Evolutionary conservation across 2,113 vertebrate genomes (phyloP), one percentile per base, ranked within the genome.

Genomic region (Osmerus mordax): DNA sequence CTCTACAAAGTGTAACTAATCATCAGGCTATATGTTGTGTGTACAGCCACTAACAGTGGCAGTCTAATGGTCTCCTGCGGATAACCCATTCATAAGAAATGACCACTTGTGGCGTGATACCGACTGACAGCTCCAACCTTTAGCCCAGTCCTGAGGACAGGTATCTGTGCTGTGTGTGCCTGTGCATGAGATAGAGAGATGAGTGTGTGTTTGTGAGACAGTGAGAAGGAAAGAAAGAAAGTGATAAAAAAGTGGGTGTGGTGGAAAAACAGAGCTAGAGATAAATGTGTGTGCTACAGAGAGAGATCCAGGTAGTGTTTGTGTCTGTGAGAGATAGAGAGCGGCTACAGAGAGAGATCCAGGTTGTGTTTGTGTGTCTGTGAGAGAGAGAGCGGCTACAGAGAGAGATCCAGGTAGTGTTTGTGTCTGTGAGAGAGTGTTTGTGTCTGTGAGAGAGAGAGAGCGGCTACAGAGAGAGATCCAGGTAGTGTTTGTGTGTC

Each of bases 51-150:
- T 52, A 25, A 56, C 52, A 54, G 36, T 51, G 25, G 21, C 69
- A 70, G 53, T 75, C 61, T 71, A 70, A 73, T 67, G 32, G 64
- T 65, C 7, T 72, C n/a, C 21, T 62, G 56, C 56, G 52, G 74
- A 21, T 41, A 32, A 65, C 56, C 80, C 60, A 73, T 80, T 79
- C n/a, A 76, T 75, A 74, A 81, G 60, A 1, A 75, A 54, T 13
- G 16, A 61, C 51, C 54, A 36, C 66, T 23, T 15, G 55, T 18
- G 19, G 36, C 47, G 28, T n/a, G 41, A 73, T 51, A 9, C 11
- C 72, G 29, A 16, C 0, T 3, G 14, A 55, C 1, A 13, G n/a
- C 25, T 4, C 52, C 51, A 55, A 12, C 14, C 16, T n/a, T 28
- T 12, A 28, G 6, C 6, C 7, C 51, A 0, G 67, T 55, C 52